phyloP scores from a whole-genome alignment of 2,113 vertebrate genomes.

The Hypocryptadius cinnamomeus region DNA sequence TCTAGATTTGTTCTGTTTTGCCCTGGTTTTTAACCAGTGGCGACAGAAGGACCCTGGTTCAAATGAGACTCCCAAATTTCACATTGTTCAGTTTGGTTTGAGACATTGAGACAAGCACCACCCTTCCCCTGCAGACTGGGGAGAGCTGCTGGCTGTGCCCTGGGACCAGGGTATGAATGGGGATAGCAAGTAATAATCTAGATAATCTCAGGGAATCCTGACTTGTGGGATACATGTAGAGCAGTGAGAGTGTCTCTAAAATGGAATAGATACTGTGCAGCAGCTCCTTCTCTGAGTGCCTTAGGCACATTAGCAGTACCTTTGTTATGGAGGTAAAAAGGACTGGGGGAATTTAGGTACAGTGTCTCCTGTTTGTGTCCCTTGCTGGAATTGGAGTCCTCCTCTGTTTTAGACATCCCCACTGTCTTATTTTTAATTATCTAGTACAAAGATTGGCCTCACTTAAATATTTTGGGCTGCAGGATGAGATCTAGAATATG shows the following conservation, averaged over 20 bases:
- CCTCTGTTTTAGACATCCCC: neutral
- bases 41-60: neutral
- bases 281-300: neutral
- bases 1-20: too few relatives aligned
- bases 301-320: too few relatives aligned
- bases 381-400: neutral
- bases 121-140: neutral
- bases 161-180: too few relatives aligned
- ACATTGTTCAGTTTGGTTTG: neutral
- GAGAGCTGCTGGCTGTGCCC: neutral
- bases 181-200: neutral
- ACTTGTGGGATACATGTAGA: fast-evolving
- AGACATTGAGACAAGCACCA: neutral
- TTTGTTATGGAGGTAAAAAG: fast-evolving
- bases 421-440: neutral
- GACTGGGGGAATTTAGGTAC: neutral
- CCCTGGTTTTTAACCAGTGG: neutral
- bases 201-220: neutral
- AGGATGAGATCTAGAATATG: neutral
- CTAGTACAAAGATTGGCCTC: neutral
- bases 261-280: neutral
- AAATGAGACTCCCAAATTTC: neutral
- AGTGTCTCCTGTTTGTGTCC: neutral
- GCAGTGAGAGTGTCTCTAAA: neutral
- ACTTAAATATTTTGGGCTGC: neutral